Base-by-base conservation (phyloP, 2,888 invertebrate species). In the Campoletis raptor region DNA sequence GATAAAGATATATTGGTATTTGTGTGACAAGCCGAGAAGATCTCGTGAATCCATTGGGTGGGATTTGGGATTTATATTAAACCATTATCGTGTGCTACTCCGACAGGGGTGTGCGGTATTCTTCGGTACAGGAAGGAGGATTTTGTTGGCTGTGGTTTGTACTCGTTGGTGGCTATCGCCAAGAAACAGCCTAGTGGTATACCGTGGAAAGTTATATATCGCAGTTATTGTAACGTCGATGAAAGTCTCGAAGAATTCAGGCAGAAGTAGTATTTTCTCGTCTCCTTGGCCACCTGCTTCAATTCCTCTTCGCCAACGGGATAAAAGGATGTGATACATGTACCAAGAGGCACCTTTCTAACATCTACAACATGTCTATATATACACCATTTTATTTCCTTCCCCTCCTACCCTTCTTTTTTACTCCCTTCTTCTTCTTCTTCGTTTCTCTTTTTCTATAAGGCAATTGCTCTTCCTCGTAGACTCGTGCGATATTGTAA, bases 171-270 rank as follows among this genome's bases (percentile, higher is more conserved):
- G 72, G 88, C 90, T 92, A 91, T 92, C 92, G 89, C 88, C 84
- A 88, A 91, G 90, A 86, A 91, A 88, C 92, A 92, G 91, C 87
- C 85, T 78, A 74, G 61, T 45, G 36, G 48, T 67, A 37, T 24
- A 64, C 87, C 80, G 70, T 73, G 52, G 74, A 83, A 72, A 66
- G 87, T 90, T 90, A 91, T 90, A 91, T 92, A 92, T 92, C 88
- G 90, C 89, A 88, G 91, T 92, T 92, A 92, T 92, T 91, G 91
- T 91, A 91, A 91, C 90, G 90, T 92, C 92, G 91, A 91, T 90
- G 91, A 90, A 91, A 92, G 90, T 90, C 90, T 87, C 89, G 86
- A 80, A 89, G 86, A 90, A 91, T 91, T 90, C 88, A 88, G 89
- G 86, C 84, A 81, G 87, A 78, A 85, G 85, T 85, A 80, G 85